Evolutionary conservation across 2,113 vertebrate genomes (phyloP), one percentile per base, ranked within the genome.

Genomic region (Myotis brandtii): DNA sequence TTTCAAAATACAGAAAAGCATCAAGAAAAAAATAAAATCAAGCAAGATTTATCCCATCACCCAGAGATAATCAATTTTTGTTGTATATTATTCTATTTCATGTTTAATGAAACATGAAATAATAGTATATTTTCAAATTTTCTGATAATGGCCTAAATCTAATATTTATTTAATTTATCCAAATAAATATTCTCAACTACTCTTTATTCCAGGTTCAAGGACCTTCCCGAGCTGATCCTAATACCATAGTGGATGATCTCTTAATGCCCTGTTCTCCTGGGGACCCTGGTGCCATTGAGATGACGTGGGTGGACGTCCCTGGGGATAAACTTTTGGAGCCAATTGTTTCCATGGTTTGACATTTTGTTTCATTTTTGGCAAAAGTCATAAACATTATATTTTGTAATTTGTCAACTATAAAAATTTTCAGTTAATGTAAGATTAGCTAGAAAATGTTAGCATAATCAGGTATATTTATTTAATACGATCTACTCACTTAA

Each of bases 291-390:
- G 99, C 99, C 50, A 4, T 98, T 82, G 99, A 99, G 98, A 99
- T 99, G 99, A 99, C 99, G 0, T 99, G 99, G 99, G 99, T 99
- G 98, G 99, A 99, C 0, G 99, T 99, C 37, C 99, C 99, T 76
- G 99, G 99, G 54, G 99, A 99, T 96, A 99, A 99, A 95, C 99
- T 99, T 89, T 52, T 99, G 98, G 99, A 99, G 94, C 99, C 99
- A 73, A 50, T 99, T 69, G 99, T 99, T 96, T 98, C 92, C 97
- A 99, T 99, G 99, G 99, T 99, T 92, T 96, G 99, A 91, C 72
- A 84, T 93, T 64, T 93, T 93, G 27, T 87, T 89, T 89, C 7
- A 66, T 56, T 90, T 86, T 46, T 79, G 46, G 54, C 90, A 95
- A 83, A 48, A 43, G 2, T 25, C 77, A 79, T 30, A 87, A 59